Evolutionary conservation across 2,797 vertebrate species (phyloP).

Genomic region (Silurus aristotelis): DNA sequence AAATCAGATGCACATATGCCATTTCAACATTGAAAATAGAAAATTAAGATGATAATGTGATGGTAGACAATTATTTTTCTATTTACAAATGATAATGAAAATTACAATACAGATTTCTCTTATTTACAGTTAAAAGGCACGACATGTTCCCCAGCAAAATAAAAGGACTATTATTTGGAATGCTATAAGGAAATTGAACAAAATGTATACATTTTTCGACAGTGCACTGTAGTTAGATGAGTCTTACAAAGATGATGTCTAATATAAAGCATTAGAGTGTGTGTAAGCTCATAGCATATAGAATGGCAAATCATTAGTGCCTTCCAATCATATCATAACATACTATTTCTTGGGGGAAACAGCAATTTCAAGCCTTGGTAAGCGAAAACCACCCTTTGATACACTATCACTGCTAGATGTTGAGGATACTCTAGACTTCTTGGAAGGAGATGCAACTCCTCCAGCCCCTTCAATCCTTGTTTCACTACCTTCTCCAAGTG

Average conservation of each 20-base stretch:
- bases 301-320: slow-evolving; percentile 55
- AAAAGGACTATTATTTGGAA: slow-evolving; percentile 48
- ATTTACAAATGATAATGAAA: slow-evolving; percentile 80
- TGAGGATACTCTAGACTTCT: slow-evolving; percentile 84
- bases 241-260: slow-evolving; percentile 36
- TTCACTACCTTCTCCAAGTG: slow-evolving; percentile 83
- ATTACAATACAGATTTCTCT: slow-evolving; percentile 78
- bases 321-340: slow-evolving; percentile 53
- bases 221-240: slow-evolving; percentile 49
- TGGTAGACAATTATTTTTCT: slow-evolving; percentile 61
- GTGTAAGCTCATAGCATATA: slow-evolving; percentile 38
- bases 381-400: slow-evolving; percentile 74
- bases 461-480: slow-evolving; percentile 68
- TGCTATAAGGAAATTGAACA: slow-evolving; percentile 55
- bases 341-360: slow-evolving; percentile 84
- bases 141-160: slow-evolving; percentile 62
- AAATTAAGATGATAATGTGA: slow-evolving; percentile 38
- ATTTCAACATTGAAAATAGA: slow-evolving; percentile 69
- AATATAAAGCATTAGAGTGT: slow-evolving; percentile 36
- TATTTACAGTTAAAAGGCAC: slow-evolving; percentile 80
- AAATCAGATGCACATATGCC: slow-evolving; percentile 46
- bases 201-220: slow-evolving; percentile 34
- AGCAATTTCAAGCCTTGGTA: slow-evolving; percentile 79
- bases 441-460: slow-evolving; percentile 72
- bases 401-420: slow-evolving; percentile 87